phyloP scores from a whole-genome alignment of 64 coral and sea anemone species.

The Cladopsammia gracilis region DNA sequence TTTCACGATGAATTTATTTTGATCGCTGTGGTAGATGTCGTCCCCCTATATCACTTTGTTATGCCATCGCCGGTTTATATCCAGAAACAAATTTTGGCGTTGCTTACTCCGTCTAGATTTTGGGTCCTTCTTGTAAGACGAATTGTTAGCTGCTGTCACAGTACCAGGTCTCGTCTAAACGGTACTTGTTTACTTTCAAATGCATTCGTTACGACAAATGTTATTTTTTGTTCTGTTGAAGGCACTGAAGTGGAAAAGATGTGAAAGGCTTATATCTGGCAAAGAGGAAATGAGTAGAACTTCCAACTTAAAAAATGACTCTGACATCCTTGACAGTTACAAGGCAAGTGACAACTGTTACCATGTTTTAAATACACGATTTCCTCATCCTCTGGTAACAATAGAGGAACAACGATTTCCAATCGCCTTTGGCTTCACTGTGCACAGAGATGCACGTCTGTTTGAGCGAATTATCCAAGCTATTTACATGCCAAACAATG shows the following conservation, averaged over 20 bases:
- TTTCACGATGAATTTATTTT: no score
- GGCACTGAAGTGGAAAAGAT: conserved; percentile 11
- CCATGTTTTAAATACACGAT: background rate
- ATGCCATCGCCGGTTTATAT: no score
- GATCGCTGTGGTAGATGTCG: no score
- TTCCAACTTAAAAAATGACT: background rate
- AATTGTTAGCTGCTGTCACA: no score
- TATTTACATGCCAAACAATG: conserved; percentile 38
- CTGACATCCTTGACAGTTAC: background rate
- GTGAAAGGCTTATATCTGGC: background rate
- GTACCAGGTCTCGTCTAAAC: no score
- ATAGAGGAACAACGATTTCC: background rate
- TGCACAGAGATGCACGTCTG: background rate
- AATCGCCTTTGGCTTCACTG: background rate
- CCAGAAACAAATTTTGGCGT: no score
- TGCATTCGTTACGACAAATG: no score
- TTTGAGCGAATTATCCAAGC: conserved; percentile 25
- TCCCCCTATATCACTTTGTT: no score
- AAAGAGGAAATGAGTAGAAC: background rate
- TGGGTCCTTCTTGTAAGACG: no score
- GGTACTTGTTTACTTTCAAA: no score
- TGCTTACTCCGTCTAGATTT: no score
- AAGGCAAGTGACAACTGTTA: background rate
- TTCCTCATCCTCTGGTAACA: background rate
- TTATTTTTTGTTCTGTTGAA: background rate